phyloP scores from a whole-genome alignment of 2,888 invertebrate species.

The Melanargia galathea region DNA sequence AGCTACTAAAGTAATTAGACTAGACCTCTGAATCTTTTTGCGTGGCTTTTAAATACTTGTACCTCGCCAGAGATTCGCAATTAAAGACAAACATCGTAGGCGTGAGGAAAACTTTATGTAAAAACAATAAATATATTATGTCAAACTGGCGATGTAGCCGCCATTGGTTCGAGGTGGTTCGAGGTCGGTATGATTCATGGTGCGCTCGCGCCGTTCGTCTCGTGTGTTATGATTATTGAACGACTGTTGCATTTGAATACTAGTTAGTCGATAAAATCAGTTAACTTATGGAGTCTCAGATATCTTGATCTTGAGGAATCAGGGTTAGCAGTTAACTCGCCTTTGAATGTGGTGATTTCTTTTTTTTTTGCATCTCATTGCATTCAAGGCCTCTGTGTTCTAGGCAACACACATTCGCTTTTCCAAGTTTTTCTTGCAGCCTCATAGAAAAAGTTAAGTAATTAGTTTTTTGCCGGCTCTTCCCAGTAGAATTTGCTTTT shows the following conservation, averaged over 20 bases:
- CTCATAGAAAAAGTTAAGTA: background rate
- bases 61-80: background rate
- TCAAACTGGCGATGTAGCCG: conserved; percentile 14
- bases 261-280: conserved; percentile 4
- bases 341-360: background rate
- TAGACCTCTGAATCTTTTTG: too few relatives aligned
- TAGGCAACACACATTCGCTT: background rate
- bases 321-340: background rate
- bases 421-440: background rate
- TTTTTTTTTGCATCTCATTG: background rate
- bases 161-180: conserved; percentile 21
- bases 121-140: conserved; percentile 30
- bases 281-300: conserved; percentile 2
- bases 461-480: background rate
- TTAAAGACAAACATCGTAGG: conserved; percentile 31
- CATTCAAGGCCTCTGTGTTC: background rate
- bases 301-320: conserved; percentile 2
- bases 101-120: conserved; percentile 37
- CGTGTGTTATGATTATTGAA: background rate
- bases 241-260: conserved; percentile 26
- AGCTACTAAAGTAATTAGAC: too few relatives aligned
- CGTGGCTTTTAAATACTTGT: too few relatives aligned
- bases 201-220: conserved; percentile 2
- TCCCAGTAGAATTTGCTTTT: background rate
- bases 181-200: conserved; percentile 34